A percentile compares a stretch with the other conserved stretches of the same genome.
phyloP scores from a whole-genome alignment of 92 coral and sea anemone genomes.

The Micromussa lordhowensis region DNA sequence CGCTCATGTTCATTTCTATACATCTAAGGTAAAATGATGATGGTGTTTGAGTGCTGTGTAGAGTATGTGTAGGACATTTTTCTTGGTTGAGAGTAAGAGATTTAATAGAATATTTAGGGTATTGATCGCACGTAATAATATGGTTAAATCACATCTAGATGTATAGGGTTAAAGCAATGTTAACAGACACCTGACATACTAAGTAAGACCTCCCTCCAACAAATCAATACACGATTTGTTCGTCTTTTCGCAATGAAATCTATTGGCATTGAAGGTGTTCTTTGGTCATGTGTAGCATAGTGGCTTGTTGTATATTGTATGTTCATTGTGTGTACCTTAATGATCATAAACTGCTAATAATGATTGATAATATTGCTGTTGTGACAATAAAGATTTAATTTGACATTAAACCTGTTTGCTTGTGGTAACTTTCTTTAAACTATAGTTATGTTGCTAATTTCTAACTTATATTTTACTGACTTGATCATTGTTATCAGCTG shows the following conservation, averaged over 20 bases:
- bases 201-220: background rate
- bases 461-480: background rate
- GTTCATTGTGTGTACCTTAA: background rate
- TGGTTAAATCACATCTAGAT: background rate
- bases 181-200: background rate
- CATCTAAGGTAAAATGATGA: background rate
- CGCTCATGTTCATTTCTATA: background rate
- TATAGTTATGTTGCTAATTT: background rate
- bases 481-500: no score
- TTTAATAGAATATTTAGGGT: background rate
- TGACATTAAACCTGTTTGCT: slow-evolving; percentile 36
- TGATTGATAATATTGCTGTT: background rate
- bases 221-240: background rate
- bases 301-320: background rate
- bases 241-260: background rate
- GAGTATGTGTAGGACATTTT: background rate
- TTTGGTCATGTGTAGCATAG: background rate
- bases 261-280: background rate
- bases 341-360: background rate
- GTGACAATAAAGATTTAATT: slow-evolving; percentile 63
- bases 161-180: background rate
- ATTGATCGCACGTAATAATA: background rate
- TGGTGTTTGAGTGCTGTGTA: background rate
- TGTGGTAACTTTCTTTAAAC: slow-evolving; percentile 16
- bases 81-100: background rate